Percentiles rank a stretch among this genome's conserved stretches.
phyloP scores from a whole-genome alignment of 2,113 vertebrate species.

The Danionella cerebrum region DNA sequence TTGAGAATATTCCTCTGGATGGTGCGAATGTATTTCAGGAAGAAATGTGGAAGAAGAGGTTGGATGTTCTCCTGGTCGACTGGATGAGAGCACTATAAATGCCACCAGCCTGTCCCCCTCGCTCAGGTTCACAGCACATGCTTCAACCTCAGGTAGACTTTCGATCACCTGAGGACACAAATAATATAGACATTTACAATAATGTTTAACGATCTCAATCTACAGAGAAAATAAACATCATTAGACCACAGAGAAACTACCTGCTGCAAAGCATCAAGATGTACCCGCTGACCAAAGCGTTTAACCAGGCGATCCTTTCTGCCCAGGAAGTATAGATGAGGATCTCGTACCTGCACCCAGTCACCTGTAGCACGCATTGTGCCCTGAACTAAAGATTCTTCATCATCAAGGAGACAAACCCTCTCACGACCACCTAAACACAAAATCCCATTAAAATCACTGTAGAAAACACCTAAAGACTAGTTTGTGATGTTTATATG shows the following conservation, averaged over 20 bases:
- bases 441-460: not conserved
- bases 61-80: conserved; percentile 20
- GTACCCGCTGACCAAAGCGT: conserved; percentile 81
- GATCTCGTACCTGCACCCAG: conserved; percentile 68
- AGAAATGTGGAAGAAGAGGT: not conserved
- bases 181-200: not conserved
- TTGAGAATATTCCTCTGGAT: not conserved
- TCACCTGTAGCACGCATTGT: conserved; percentile 90
- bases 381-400: conserved; percentile 59
- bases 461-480: not conserved
- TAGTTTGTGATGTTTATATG: too few species aligned
- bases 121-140: conserved; percentile 72
- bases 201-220: not conserved
- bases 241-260: conserved; percentile 48
- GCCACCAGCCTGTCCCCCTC: conserved; percentile 70
- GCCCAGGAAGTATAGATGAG: conserved; percentile 74
- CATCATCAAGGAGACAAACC: conserved; percentile 82
- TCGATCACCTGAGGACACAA: conserved; percentile 63
- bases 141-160: conserved; percentile 68
- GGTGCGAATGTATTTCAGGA: not conserved
- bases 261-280: conserved; percentile 75
- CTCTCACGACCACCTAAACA: conserved; percentile 76
- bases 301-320: conserved; percentile 86
- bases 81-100: conserved; percentile 68
- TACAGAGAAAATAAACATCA: not conserved